Evolutionary conservation across 2,113 vertebrate genomes (phyloP).

Genomic region (Seriola rivoliana): DNA sequence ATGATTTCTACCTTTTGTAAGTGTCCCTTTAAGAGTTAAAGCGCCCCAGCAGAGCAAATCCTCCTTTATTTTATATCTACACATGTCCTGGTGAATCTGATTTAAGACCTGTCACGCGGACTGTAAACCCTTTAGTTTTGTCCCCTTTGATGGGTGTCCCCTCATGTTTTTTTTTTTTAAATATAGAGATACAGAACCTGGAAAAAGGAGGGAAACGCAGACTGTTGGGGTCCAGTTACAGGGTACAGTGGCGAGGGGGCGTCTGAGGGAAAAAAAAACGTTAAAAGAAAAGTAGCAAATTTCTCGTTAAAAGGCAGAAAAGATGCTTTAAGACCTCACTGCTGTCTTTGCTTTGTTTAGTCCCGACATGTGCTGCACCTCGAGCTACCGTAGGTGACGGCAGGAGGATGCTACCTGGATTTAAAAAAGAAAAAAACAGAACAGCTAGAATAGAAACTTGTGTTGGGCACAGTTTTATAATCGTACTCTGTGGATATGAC

Average conservation of each 20-base stretch:
- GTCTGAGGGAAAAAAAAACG: not conserved
- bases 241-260: constrained; percentile 23
- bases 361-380: constrained; percentile 50
- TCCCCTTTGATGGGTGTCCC: constrained; percentile 22
- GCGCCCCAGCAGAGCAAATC: constrained; percentile 33
- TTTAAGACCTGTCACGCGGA: constrained; percentile 44
- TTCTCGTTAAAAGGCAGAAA: constrained; percentile 45
- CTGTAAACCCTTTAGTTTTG: constrained; percentile 36
- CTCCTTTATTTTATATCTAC: constrained; percentile 3
- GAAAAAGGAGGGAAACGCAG: constrained; percentile 3
- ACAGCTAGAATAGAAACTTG: constrained; percentile 71
- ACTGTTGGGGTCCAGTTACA: constrained; percentile 33
- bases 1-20: constrained; percentile 72
- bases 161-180: not conserved
- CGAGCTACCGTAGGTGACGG: constrained; percentile 18
- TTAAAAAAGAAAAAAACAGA: constrained; percentile 32
- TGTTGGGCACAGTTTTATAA: constrained; percentile 82
- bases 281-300: constrained; percentile 55
- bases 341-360: constrained; percentile 66
- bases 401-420: constrained; percentile 12
- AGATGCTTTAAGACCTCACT: constrained; percentile 61
- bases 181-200: constrained; percentile 24
- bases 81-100: constrained; percentile 24
- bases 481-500: constrained; percentile 83
- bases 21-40: constrained; percentile 67